Base-by-base conservation (phyloP, 2,888 invertebrate species). In the Troides aeacus region DNA sequence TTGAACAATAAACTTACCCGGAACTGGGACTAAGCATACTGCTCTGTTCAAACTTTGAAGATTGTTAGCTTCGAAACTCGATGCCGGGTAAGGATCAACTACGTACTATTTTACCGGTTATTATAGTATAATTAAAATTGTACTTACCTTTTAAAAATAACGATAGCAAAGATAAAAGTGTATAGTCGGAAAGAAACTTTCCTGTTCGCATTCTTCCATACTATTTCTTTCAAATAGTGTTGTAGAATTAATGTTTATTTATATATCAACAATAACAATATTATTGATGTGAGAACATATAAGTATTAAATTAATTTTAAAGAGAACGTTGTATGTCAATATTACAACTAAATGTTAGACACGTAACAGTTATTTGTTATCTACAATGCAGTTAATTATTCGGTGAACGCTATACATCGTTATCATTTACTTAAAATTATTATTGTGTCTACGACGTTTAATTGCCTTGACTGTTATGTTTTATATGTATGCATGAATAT, bases 1-100 rank as follows among this genome's bases (percentile, higher is more conserved):
- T 68, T 61, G 62, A 67, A 73, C 72, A 70, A 70, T 70, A 68
- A 72, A 72, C 71, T 70, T 68, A n/a, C 39, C 66, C 56, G 36
- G 66, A 74, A 74, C 71, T 70, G 67, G 65, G 67, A 21, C 63
- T 59, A 50, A 63, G 59, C 68, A 72, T 66, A 68, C 66, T 67
- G 62, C 66, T 50, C 50, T n/a, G 61, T 59, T 65, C 63, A 66
- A 72, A 73, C 70, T 74, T 71, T 58, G 60, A 57, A 21, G 60
- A 68, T 70, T 62, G 71, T 69, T 71, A 72, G 66, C 64, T 58
- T 68, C 57, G n/a, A 58, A 72, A 71, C 73, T 70, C 53, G 69
- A 68, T 65, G 63, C 42, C 53, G 69, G 58, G 58, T 68, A 71
- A 71, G 64, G 70, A 72, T 59, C 65, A 68, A 57, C 68, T 68